A percentile compares a stretch with the other conserved stretches of the same genome.
Conservation (phyloP, 2,113 vertebrate genomes). For the Hassar affinis region DNA sequence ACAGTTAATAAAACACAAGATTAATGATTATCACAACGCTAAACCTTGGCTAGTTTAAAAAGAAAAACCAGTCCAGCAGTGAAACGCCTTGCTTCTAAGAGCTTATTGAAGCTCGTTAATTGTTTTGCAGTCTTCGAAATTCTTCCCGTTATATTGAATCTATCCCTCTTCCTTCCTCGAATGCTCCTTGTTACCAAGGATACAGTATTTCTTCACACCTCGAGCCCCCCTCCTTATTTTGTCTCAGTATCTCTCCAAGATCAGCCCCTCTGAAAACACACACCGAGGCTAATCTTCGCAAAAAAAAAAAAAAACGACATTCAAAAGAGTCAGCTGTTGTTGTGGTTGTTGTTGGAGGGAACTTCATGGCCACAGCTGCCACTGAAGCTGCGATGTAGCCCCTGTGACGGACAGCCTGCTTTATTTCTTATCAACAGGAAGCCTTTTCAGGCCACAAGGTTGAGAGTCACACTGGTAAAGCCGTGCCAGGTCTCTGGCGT, state of each 20-base stretch:
- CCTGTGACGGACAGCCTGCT: conserved; percentile 52
- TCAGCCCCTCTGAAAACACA: conserved; percentile 19
- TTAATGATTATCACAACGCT: too few relatives aligned
- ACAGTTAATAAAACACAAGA: not conserved
- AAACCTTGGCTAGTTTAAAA: not conserved
- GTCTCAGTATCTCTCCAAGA: conserved; percentile 38
- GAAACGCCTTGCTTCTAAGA: not conserved
- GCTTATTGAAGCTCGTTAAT: not conserved
- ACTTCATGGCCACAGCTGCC: conserved; percentile 53
- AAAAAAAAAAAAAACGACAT: conserved; percentile 19
- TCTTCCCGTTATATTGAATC: conserved; percentile 1
- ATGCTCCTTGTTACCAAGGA: conserved; percentile 35
- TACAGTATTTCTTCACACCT: conserved; percentile 35
- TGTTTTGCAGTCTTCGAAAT: not conserved
- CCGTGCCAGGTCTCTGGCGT: conserved; percentile 40
- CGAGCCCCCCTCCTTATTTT: conserved; percentile 11
- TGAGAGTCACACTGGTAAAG: conserved; percentile 43
- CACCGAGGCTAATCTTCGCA: conserved; percentile 7
- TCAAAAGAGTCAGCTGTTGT: conserved; percentile 49
- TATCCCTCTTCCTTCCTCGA: not conserved
- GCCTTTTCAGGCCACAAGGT: conserved; percentile 53
- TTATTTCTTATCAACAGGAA: conserved; percentile 56
- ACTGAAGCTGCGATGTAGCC: conserved; percentile 44
- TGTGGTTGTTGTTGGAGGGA: conserved; percentile 37
- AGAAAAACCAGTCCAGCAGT: not conserved